A percentile compares a stretch with the other conserved stretches of the same genome.
Conservation (phyloP, 2,888 invertebrate species). For the Callimorpha dominula region DNA sequence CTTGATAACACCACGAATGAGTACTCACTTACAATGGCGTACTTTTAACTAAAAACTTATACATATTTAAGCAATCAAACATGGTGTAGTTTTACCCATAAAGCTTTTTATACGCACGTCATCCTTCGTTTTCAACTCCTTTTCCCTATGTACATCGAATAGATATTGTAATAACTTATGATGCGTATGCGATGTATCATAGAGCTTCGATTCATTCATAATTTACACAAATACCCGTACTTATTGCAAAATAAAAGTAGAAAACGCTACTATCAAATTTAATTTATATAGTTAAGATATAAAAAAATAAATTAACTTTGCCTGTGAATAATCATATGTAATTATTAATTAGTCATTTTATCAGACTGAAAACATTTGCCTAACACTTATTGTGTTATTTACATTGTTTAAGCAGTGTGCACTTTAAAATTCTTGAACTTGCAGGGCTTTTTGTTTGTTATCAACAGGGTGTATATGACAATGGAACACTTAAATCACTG, state of each 20-base stretch:
- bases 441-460: neutral
- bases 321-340: neutral
- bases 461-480: neutral
- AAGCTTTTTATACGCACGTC: neutral
- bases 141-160: constrained; percentile 28
- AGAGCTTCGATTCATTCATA: constrained; percentile 14
- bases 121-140: constrained; percentile 15
- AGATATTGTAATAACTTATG: constrained; percentile 29
- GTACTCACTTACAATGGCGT: constrained; percentile 16
- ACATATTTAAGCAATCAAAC: constrained; percentile 30
- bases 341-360: neutral
- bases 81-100: neutral
- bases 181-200: constrained; percentile 16
- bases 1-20: constrained; percentile 11
- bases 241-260: constrained; percentile 28
- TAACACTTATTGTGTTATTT: neutral
- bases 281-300: constrained; percentile 6
- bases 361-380: neutral
- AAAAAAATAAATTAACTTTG: constrained; percentile 9
- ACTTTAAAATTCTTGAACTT: neutral
- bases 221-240: constrained; percentile 50
- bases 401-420: neutral
- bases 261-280: constrained; percentile 15
- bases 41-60: constrained; percentile 10
- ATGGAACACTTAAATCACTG: too few species aligned